Evolutionary conservation across 1,140 invertebrate genomes (phyloP).

Genomic region (Berghia stephanieae): DNA sequence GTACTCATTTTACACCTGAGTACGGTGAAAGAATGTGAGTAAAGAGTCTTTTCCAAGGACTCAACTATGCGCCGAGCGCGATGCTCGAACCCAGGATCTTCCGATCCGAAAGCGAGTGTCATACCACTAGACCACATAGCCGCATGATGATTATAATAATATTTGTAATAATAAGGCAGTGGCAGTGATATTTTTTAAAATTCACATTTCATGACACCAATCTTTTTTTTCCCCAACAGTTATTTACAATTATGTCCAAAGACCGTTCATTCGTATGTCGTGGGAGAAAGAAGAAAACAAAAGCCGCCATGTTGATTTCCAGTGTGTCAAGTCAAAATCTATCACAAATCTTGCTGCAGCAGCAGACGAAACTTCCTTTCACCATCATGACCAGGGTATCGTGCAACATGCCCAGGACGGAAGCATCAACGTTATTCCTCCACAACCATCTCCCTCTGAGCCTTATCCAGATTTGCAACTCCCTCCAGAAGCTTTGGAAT

Average conservation of each 20-base stretch:
- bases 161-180: too few species aligned
- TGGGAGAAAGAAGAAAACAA: constrained; percentile 99
- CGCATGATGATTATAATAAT: too few species aligned
- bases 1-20: too few species aligned
- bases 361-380: constrained; percentile 62
- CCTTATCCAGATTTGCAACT: constrained; percentile 65
- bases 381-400: constrained; percentile 89
- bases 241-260: constrained; percentile 99
- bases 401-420: constrained; percentile 61
- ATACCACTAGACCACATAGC: too few species aligned
- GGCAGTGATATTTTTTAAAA: too few species aligned
- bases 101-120: too few species aligned
- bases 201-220: too few species aligned
- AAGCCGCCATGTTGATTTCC: constrained; percentile 98
- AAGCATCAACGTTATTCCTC: constrained; percentile 59
- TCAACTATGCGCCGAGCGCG: too few species aligned
- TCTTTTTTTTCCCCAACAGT: constrained; percentile 70
- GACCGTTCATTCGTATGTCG: constrained; percentile 99
- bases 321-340: constrained; percentile 69
- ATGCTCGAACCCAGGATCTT: too few species aligned
- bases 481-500: constrained; percentile 54
- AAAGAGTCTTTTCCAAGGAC: too few species aligned
- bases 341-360: constrained; percentile 62
- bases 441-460: constrained; percentile 66
- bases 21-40: too few species aligned